phyloP scores from a whole-genome alignment of 2,797 vertebrate genomes.

The Sebastes hubbsi region DNA sequence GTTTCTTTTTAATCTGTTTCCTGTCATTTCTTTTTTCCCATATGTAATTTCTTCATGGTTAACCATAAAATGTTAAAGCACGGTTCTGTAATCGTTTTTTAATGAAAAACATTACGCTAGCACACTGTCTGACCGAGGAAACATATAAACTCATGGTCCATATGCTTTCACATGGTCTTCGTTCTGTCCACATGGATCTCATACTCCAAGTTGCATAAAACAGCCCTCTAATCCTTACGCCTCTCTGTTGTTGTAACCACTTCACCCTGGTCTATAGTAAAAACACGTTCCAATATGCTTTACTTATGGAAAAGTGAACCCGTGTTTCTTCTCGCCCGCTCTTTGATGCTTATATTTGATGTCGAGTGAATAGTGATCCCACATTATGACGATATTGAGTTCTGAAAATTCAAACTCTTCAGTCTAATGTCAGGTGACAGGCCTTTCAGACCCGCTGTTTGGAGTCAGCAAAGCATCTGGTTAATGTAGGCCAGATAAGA shows the following conservation, averaged over 20 bases:
- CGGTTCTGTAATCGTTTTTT: neutral
- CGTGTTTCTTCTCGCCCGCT: neutral
- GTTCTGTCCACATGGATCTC: conserved; percentile 47
- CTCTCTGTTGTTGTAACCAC: conserved; percentile 44
- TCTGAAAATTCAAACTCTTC: conserved; percentile 16
- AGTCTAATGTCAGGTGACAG: conserved; percentile 11
- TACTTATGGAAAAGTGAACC: neutral
- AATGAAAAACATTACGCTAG: neutral
- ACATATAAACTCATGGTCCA: neutral
- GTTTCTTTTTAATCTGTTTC: neutral
- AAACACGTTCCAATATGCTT: neutral
- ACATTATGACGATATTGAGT: conserved; percentile 27
- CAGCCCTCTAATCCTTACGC: neutral
- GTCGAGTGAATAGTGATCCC: neutral
- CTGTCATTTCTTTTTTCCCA: neutral
- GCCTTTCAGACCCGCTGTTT: neutral
- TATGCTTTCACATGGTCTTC: conserved; percentile 35
- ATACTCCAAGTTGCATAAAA: conserved; percentile 14
- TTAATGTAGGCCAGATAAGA: conserved; percentile 10
- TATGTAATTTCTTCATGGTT: neutral
- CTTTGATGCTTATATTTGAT: conserved; percentile 32
- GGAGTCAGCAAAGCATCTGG: neutral
- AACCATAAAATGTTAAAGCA: neutral
- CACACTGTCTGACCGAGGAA: neutral
- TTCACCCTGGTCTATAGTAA: conserved; percentile 18